A percentile compares a stretch with the other conserved stretches of the same genome.
Evolutionary conservation across 2,888 invertebrate species (phyloP).

Genomic region (Megamerina dolium): DNA sequence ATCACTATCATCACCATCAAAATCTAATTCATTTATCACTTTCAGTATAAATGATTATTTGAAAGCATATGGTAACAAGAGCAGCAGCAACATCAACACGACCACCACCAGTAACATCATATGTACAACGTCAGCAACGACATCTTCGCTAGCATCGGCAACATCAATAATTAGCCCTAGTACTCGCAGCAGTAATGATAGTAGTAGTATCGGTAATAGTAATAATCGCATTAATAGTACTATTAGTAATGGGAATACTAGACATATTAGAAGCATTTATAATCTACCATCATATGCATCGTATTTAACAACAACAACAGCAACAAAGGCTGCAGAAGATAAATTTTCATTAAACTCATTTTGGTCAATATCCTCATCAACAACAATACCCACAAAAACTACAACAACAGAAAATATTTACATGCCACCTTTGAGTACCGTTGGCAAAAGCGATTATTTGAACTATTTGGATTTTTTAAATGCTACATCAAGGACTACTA

Average conservation of each 20-base stretch:
- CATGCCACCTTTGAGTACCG: too few relatives aligned
- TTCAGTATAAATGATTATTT: too few relatives aligned
- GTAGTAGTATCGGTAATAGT: conserved; percentile 2
- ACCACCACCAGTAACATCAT: not conserved
- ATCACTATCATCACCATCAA: not conserved
- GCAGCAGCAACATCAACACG: conserved; percentile 6
- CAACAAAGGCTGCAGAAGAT: too few relatives aligned
- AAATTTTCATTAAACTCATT: not conserved
- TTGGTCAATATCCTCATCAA: not conserved
- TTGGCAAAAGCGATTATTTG: too few relatives aligned
- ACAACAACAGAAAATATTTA: not conserved
- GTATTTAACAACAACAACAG: conserved; percentile 7
- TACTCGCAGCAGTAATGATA: too few relatives aligned
- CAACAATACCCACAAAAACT: conserved; percentile 8
- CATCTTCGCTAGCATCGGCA: conserved; percentile 3
- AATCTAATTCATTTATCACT: too few relatives aligned
- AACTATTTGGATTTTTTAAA: too few relatives aligned
- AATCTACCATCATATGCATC: conserved; percentile 5
- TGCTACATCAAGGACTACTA: conserved; percentile 24
- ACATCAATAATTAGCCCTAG: too few relatives aligned
- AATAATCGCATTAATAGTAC: conserved; percentile 1
- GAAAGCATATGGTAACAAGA: too few relatives aligned
- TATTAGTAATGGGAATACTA: not conserved
- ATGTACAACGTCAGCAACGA: conserved; percentile 15
- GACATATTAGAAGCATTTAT: conserved; percentile 1